Evolutionary conservation across 1,140 invertebrate species (phyloP).

Genomic region (Zaprionus capensis): DNA sequence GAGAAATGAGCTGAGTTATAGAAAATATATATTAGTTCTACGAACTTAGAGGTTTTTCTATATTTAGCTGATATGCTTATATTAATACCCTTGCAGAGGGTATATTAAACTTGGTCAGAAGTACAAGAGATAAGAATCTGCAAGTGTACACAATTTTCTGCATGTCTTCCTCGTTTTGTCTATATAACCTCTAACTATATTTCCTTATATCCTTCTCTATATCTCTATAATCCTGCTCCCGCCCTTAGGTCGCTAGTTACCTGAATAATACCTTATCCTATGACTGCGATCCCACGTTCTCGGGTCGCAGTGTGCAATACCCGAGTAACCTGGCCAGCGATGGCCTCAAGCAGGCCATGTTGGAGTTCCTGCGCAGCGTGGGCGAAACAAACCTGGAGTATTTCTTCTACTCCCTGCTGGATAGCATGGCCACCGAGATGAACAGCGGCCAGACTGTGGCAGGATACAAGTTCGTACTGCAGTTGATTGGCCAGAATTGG

Average conservation of each 20-base stretch:
- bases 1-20: too few relatives aligned
- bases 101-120: too few relatives aligned
- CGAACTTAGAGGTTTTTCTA: too few relatives aligned
- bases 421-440: slow-evolving; percentile 85
- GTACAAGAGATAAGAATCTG: too few relatives aligned
- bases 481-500: slow-evolving; percentile 88
- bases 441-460: slow-evolving; percentile 85
- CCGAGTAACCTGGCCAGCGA: slow-evolving; percentile 68
- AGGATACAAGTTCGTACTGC: slow-evolving; percentile 89
- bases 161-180: too few relatives aligned
- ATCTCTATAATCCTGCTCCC: background rate
- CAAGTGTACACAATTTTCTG: too few relatives aligned
- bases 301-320: slow-evolving; percentile 71
- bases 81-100: too few relatives aligned
- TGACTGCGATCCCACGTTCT: slow-evolving; percentile 77
- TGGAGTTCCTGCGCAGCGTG: slow-evolving; percentile 83
- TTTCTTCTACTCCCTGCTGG: slow-evolving; percentile 87
- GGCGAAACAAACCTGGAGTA: slow-evolving; percentile 85
- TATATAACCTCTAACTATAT: too few relatives aligned
- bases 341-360: slow-evolving; percentile 47
- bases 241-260: slow-evolving; percentile 58
- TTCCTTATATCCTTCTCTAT: background rate
- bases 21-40: too few relatives aligned
- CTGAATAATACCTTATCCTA: slow-evolving; percentile 60
- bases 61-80: too few relatives aligned